Base-by-base conservation (phyloP, 2,113 vertebrate genomes). In the Pardalotus punctatus region DNA sequence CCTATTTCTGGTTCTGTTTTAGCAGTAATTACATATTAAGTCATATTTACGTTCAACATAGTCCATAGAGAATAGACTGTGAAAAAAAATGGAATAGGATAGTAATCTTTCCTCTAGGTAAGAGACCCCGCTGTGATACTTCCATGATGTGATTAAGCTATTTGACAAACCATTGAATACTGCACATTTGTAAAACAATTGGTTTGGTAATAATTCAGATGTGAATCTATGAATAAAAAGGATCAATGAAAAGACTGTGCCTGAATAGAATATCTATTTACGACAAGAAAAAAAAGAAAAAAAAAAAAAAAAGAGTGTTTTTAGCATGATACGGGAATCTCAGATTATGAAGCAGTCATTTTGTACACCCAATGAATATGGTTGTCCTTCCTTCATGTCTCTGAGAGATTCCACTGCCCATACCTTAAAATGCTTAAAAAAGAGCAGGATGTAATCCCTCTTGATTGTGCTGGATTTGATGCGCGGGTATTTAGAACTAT, bases 371-470 rank as follows among this genome's bases (percentile, higher is more conserved):
- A 42, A n/a, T 56, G 3, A 65, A 48, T 70, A 38, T 45, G 12
- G 9, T 43, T n/a, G 10, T 31, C 16, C 47, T 81, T 84, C 81
- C 25, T 74, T 87, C 25, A 20, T 14, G 14, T 5, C 11, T 43
- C 3, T 35, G 50, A 73, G 45, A 12, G n/a, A 38, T 77, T 35
- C 13, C 0, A 0, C 5, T 56, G 10, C 2, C 12, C 6, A 9
- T 20, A 27, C 20, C 15, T 60, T 77, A 54, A 67, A 81, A 60
- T 28, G 1, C 11, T 56, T 45, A 29, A 33, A 64, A 48, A 67
- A 54, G 4, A 76, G 11, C 33, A 42, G 20, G 15, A 33, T 36
- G 8, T 29, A 88, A 47, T 81, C 21, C 8, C n/a, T 73, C 21
- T 16, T 60, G 20, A 21, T 51, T 31, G 23, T 78, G 15, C 22